These are phyloP conservation scores for Cotesia vestalis DNA, from an alignment of 1,140 invertebrate species.

Conservation along the genomic window DNA sequence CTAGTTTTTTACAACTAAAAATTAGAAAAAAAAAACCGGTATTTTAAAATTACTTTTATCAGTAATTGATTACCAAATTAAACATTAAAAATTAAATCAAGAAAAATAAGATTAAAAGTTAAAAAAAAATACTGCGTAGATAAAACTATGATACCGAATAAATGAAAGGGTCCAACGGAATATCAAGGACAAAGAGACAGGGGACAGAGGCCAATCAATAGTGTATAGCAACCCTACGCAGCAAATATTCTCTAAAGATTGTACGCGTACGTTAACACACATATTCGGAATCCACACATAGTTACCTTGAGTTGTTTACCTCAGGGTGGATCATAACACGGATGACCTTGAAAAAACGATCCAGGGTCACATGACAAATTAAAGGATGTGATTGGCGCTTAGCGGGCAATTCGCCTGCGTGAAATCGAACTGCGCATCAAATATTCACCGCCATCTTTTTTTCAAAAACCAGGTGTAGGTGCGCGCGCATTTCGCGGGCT, in stretches of 20 bases:
- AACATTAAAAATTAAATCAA: too few relatives aligned
- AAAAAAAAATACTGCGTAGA: constrained; percentile 1
- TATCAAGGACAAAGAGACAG: neutral
- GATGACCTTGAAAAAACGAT: constrained; percentile 32
- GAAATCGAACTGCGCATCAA: neutral
- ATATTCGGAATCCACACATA: neutral
- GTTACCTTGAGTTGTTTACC: constrained; percentile 9
- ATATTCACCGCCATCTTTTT: too few relatives aligned
- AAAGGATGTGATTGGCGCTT: neutral
- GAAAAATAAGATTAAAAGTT: too few relatives aligned
- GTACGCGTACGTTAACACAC: neutral
- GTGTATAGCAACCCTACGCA: neutral
- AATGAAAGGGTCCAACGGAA: neutral
- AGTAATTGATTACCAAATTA: too few relatives aligned
- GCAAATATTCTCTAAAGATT: neutral
- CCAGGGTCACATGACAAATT: constrained; percentile 23
- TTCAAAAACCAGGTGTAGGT: too few relatives aligned
- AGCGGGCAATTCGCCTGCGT: neutral
- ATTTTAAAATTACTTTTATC: too few relatives aligned
- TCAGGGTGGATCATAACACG: constrained; percentile 29
- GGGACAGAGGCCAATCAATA: neutral
- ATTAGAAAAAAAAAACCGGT: too few relatives aligned
- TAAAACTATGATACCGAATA: neutral
- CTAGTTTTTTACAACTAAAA: too few relatives aligned
- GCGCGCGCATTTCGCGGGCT: too few relatives aligned